Conservation (phyloP, 2,113 vertebrate species). For the Jaculus jaculus region DNA sequence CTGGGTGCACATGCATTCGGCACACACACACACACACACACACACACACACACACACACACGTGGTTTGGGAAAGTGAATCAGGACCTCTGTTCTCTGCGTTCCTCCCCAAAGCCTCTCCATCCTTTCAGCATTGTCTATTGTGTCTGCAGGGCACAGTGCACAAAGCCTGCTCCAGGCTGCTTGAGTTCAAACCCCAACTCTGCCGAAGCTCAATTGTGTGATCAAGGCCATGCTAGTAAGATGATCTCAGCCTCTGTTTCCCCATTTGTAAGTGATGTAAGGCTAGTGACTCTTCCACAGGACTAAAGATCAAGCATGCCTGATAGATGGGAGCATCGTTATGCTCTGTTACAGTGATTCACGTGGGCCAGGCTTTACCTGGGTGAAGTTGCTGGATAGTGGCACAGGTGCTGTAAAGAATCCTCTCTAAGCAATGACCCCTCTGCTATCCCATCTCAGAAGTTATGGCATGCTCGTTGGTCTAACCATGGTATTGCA, state of each 20-base stretch:
- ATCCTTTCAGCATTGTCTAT: neutral
- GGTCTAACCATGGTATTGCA: neutral
- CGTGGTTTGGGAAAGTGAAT: neutral
- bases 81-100: neutral
- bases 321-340: fast-evolving
- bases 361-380: neutral
- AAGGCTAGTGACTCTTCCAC: neutral
- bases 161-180: neutral
- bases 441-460: neutral
- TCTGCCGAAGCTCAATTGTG: neutral
- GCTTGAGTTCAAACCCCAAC: neutral
- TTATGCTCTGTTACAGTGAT: neutral
- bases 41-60: neutral
- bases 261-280: neutral
- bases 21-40: neutral
- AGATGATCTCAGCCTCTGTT: neutral
- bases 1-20: neutral
- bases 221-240: neutral
- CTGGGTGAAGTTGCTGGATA: neutral
- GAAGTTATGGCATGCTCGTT: neutral
- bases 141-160: neutral
- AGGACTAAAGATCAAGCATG: neutral
- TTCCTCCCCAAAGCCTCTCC: neutral
- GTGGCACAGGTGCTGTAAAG: too few species aligned
- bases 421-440: neutral